Evolutionary conservation across 2,113 vertebrate genomes (phyloP).

Genomic region (Pyxicephalus adspersus): DNA sequence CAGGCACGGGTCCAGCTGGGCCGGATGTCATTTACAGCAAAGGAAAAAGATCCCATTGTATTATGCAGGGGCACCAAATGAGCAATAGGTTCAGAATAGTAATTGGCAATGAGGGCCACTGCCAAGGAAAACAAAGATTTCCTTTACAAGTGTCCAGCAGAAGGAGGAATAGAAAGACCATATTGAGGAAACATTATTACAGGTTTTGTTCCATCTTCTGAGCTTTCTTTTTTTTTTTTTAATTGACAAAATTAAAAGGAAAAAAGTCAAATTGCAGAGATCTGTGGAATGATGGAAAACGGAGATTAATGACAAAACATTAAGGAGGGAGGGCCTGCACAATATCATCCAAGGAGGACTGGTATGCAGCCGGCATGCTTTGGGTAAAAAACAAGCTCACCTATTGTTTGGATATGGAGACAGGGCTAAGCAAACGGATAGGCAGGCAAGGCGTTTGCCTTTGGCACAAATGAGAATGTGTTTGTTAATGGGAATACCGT

Average conservation of each 20-base stretch:
- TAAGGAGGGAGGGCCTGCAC: too few species aligned
- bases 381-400: too few species aligned
- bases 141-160: conserved; percentile 40
- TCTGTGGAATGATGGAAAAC: conserved; percentile 15
- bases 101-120: conserved; percentile 48
- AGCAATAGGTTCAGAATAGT: conserved; percentile 47
- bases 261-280: conserved; percentile 1
- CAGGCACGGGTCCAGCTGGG: conserved; percentile 18
- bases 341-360: too few species aligned
- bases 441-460: not conserved
- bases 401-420: too few species aligned
- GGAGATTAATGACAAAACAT: conserved; percentile 4
- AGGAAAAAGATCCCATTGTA: conserved; percentile 54
- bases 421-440: not conserved
- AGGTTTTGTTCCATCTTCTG: not conserved
- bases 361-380: too few species aligned
- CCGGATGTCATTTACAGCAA: conserved; percentile 52
- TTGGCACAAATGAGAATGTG: not conserved
- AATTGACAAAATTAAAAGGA: not conserved
- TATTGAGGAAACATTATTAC: conserved; percentile 32
- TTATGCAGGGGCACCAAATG: conserved; percentile 28
- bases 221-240: not conserved
- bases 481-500: not conserved
- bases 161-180: conserved; percentile 23
- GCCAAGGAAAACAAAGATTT: conserved; percentile 54